Evolutionary conservation across 2,797 vertebrate genomes (phyloP).

Genomic region (Acridotheres tristis): DNA sequence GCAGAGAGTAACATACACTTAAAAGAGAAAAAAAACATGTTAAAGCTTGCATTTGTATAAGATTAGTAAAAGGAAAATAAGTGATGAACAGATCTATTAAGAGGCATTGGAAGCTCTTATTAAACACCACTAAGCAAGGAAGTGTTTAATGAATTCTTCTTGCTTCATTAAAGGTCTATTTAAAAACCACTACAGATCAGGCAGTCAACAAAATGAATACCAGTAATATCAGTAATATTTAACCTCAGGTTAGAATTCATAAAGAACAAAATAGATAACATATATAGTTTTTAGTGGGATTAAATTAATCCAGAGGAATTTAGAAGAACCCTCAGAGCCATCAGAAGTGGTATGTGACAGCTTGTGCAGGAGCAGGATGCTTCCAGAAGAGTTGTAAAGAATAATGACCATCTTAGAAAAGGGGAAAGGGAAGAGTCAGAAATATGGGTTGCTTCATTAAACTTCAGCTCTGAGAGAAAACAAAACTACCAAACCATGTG

Average conservation of each 20-base stretch:
- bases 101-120: not conserved
- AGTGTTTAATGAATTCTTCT: not conserved
- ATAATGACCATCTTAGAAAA: not conserved
- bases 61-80: not conserved
- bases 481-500: not conserved
- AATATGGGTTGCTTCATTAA: not conserved
- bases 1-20: not conserved
- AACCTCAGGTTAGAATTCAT: not conserved
- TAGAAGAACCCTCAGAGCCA: not conserved
- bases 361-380: not conserved
- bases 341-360: not conserved
- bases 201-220: not conserved
- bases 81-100: not conserved
- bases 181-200: not conserved
- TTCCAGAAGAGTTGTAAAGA: not conserved
- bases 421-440: not conserved
- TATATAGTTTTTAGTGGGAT: not conserved
- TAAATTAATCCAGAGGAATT: not conserved
- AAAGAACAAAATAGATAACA: not conserved
- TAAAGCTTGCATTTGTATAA: not conserved
- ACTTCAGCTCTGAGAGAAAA: not conserved
- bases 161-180: not conserved
- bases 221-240: not conserved
- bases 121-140: not conserved
- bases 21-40: not conserved